phyloP scores from a whole-genome alignment of 2,797 vertebrate genomes.

The Anolis apletophallus region DNA sequence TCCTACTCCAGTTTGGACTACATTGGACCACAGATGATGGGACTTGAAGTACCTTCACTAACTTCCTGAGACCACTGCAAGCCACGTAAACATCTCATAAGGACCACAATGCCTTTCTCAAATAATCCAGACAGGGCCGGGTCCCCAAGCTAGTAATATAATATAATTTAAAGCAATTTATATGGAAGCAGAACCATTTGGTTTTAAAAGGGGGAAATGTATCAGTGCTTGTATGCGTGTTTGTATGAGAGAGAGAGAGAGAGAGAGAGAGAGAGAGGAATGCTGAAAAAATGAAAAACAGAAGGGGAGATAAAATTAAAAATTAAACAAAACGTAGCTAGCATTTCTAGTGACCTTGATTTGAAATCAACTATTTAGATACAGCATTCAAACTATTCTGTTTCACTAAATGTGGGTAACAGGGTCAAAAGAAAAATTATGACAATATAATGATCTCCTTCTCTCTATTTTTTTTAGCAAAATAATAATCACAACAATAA shows the following conservation, averaged over 20 bases:
- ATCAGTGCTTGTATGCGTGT: constrained; percentile 5
- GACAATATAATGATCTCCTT: constrained; percentile 65
- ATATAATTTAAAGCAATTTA: constrained; percentile 51
- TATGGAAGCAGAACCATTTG: constrained; percentile 61
- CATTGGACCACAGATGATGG: no score
- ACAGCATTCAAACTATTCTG: constrained; percentile 38
- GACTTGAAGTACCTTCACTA: no score
- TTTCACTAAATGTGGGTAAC: constrained; percentile 18
- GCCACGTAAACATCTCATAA: no score
- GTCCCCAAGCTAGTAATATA: background rate
- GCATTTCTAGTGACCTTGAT: constrained; percentile 67
- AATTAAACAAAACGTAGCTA: constrained; percentile 49
- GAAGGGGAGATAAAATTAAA: constrained; percentile 52
- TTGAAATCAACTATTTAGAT: constrained; percentile 60
- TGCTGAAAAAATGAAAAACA: constrained; percentile 55
- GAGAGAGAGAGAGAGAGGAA: no score
- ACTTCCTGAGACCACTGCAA: no score
- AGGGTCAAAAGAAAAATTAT: constrained; percentile 56
- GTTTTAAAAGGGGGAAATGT: constrained; percentile 56
- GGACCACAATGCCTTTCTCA: no score
- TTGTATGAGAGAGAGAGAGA: no score
- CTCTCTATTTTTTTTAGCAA: constrained; percentile 43
- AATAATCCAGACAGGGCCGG: no score
- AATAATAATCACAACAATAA: background rate
- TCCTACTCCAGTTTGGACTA: no score